Base-by-base conservation (phyloP, 2,888 invertebrate genomes). In the Xanthorhoe spadicearia region DNA sequence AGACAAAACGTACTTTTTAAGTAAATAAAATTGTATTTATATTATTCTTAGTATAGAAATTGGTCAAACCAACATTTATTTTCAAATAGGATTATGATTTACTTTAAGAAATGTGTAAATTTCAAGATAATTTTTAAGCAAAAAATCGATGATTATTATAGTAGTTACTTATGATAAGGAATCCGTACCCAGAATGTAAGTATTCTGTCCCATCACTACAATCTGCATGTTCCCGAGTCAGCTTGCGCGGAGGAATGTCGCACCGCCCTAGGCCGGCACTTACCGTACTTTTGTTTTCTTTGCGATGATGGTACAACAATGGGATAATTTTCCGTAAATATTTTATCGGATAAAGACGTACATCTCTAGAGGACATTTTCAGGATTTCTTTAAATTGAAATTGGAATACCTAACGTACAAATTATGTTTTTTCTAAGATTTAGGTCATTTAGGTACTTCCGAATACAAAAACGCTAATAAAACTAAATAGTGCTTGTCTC, bases 221-320 rank as follows among this genome's bases (percentile, higher is more conserved):
- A 49, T 50, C 52, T 35, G 66, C 66, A 62, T 50, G 61, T 51
- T 52, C 50, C 38, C 48, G 48, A 56, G 28, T 60, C 70, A 73
- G 71, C 69, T 68, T 68, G 73, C 71, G 65, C 66, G 53, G 23
- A 15, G 74, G 74, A 74, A 74, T 74, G 74, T 73, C 72, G 73
- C 72, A 61, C 73, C 60, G 74, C 74, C 72, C 56, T 60, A 52
- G 70, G 74, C 70, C 15, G 32, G 60, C 61, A 68, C 64, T 68
- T 68, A 68, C 52, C 56, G 64, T 50, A 59, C 52, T 68, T 64
- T 64, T 61, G 61, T 61, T 64, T 64, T 68, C 61, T 64, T 68
- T 64, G 68, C 63, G 19, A 60, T 55, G 13, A 61, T 61, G 32
- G 43, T 51, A 61, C 60, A 60, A 67, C 64, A 67, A 67, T 67